Conservation (phyloP, 2,797 vertebrate genomes). For the Aratinga solstitialis region DNA sequence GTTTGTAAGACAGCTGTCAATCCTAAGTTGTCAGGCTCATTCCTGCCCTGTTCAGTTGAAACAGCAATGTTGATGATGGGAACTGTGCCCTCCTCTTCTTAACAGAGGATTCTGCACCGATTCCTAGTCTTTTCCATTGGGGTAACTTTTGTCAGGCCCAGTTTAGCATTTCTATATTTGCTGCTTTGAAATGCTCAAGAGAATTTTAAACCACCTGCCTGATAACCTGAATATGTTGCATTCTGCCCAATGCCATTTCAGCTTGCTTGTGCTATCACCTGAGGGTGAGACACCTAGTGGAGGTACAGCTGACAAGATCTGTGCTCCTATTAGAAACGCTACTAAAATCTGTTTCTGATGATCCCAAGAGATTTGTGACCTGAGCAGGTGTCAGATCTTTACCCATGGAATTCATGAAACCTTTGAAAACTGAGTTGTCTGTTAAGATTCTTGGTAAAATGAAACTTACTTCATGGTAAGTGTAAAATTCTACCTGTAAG, state of each 20-base stretch:
- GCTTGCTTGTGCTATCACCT: not conserved
- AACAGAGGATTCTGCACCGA: not conserved
- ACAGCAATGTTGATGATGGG: not conserved
- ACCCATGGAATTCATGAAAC: not conserved
- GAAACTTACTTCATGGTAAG: not conserved
- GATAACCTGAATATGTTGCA: not conserved
- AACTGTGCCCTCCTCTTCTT: not conserved
- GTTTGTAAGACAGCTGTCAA: not conserved
- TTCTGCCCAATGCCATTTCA: not conserved
- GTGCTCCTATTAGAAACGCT: not conserved
- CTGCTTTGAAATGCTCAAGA: not conserved
- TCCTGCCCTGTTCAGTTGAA: not conserved
- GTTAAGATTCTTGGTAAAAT: not conserved
- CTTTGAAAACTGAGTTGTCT: not conserved
- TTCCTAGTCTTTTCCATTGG: accelerated
- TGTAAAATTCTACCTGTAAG: not conserved
- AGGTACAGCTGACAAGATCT: not conserved
- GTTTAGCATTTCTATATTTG: not conserved
- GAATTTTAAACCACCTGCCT: not conserved
- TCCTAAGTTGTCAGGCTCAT: not conserved
- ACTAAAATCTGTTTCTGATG: not conserved
- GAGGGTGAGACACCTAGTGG: not conserved
- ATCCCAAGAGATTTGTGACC: not conserved
- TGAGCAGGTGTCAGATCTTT: not conserved
- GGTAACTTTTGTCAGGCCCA: not conserved